Percentiles rank a stretch among this genome's conserved stretches.
Evolutionary conservation across 1,140 invertebrate species (phyloP).

Genomic region (Phocides pigmalion): DNA sequence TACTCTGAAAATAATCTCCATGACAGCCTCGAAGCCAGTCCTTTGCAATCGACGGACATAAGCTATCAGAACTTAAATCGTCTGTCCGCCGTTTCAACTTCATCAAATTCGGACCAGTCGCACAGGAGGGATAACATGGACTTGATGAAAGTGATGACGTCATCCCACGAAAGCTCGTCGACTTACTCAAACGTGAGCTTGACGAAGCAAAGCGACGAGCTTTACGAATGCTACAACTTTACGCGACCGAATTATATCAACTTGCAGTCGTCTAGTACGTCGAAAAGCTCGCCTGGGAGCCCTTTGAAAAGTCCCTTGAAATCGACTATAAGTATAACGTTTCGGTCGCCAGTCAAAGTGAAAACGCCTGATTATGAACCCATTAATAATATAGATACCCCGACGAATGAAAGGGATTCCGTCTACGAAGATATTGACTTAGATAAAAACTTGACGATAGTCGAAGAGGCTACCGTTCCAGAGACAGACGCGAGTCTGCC

Average conservation of each 20-base stretch:
- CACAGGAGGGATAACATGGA: slow-evolving; percentile 56
- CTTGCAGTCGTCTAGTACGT: slow-evolving; percentile 73
- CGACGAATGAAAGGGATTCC: slow-evolving; percentile 73
- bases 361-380: slow-evolving; percentile 67
- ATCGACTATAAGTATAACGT: slow-evolving; percentile 88
- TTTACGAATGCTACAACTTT: slow-evolving; percentile 78
- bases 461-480: slow-evolving; percentile 81
- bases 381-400: slow-evolving; percentile 58
- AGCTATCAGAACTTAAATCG: slow-evolving; percentile 81
- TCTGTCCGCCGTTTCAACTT: slow-evolving; percentile 73
- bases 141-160: slow-evolving; percentile 69
- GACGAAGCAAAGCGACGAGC: slow-evolving; percentile 81
- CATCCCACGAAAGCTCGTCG: slow-evolving; percentile 83
- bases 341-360: slow-evolving; percentile 83
- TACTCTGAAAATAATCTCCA: slow-evolving; percentile 48
- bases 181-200: slow-evolving; percentile 82
- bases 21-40: slow-evolving; percentile 63
- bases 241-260: slow-evolving; percentile 78
- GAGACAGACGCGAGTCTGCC: slow-evolving; percentile 82
- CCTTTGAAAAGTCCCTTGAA: slow-evolving; percentile 84
- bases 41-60: slow-evolving; percentile 69
- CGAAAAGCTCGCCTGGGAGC: slow-evolving; percentile 71
- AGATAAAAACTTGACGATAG: slow-evolving; percentile 76
- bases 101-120: slow-evolving; percentile 65
- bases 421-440: slow-evolving; percentile 84